Percentiles rank a stretch among this genome's conserved stretches.
Conservation (phyloP, 2,113 vertebrate genomes). For the Sebastes fasciatus region DNA sequence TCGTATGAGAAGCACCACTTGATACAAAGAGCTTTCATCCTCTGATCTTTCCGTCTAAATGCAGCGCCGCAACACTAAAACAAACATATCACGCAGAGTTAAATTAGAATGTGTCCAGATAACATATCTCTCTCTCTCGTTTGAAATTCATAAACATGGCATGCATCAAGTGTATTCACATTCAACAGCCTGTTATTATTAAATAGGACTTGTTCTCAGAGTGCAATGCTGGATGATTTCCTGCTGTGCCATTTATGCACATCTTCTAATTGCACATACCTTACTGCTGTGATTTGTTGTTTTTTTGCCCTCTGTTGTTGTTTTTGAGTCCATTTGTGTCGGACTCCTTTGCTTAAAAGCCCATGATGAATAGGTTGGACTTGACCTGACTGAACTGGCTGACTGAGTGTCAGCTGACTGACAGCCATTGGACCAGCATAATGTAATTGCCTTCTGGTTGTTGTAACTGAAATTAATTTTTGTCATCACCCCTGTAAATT, state of each 20-base stretch:
- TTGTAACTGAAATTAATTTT: background rate
- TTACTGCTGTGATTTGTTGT: background rate
- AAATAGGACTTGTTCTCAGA: constrained; percentile 21
- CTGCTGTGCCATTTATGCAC: constrained; percentile 3
- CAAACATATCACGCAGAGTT: constrained; percentile 66
- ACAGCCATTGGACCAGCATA: background rate
- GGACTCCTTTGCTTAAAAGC: constrained; percentile 48
- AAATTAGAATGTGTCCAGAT: constrained; percentile 66
- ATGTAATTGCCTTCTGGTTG: constrained; percentile 21
- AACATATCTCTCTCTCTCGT: constrained; percentile 33
- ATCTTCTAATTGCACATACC: constrained; percentile 7
- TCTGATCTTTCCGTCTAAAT: constrained; percentile 48
- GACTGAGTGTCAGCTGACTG: constrained; percentile 3
- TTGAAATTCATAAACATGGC: constrained; percentile 57
- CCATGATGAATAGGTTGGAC: constrained; percentile 28
- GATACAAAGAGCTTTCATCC: constrained; percentile 51
- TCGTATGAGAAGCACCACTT: constrained; percentile 46
- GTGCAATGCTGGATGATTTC: constrained; percentile 12
- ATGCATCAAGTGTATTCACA: constrained; percentile 13
- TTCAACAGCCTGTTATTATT: constrained; percentile 47
- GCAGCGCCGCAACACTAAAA: constrained; percentile 39
- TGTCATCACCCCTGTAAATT: background rate
- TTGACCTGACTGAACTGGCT: constrained; percentile 31
- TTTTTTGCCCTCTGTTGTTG: background rate
- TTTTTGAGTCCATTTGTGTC: constrained; percentile 33